Evolutionary conservation across 2,888 invertebrate species (phyloP), one percentile per base, ranked within the genome.

Genomic region (Caenorhabditis doughertyi): DNA sequence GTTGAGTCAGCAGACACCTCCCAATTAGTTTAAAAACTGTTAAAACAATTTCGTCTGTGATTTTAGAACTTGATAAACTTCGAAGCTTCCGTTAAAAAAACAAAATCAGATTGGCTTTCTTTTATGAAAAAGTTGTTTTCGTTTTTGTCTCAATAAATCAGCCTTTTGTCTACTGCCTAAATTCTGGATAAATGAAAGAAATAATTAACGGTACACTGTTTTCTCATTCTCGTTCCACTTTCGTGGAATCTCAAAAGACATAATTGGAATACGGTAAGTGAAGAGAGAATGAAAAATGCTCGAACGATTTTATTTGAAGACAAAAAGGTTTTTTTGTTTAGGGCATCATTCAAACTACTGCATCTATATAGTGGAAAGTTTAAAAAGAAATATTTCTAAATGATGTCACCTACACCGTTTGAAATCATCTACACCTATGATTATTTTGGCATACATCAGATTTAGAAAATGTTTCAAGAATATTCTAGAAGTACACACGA

Each of bases 1-100:
- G 64, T 64, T 64, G 64, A 64, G 29, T 64, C 47, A 64, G 11
- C 47, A 64, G 62, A 64, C 29, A 11, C 27, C 5, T 60, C 25
- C 3, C 9, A n/a, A n/a, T n/a, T n/a, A n/a, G n/a, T n/a, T n/a
- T 18, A 60, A 25, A 47, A 18, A 47, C 1, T 47, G n/a, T 18
- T 47, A 11, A 11, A 11, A 13, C 44, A 47, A 47, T 39, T 39
- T 39, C 32, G 9, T 7, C 5, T 7, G 32, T 4, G 5, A 32
- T 32, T 32, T 32, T 9, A 32, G 32, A 32, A 32, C 39, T 39
- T 39, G 3, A 4, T 13, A 39, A 39, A 16, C 2, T 39, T 39
- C 44, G 3, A 47, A 47, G 18, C n/a, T 13, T n/a, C 18, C 44
- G 4, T 5, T n/a, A 18, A 18, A 42, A 42, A 42, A n/a, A 18